Percentiles rank a stretch among this genome's conserved stretches.
phyloP scores from a whole-genome alignment of 64 coral and sea anemone species.

The Astreopora myriophthalma region DNA sequence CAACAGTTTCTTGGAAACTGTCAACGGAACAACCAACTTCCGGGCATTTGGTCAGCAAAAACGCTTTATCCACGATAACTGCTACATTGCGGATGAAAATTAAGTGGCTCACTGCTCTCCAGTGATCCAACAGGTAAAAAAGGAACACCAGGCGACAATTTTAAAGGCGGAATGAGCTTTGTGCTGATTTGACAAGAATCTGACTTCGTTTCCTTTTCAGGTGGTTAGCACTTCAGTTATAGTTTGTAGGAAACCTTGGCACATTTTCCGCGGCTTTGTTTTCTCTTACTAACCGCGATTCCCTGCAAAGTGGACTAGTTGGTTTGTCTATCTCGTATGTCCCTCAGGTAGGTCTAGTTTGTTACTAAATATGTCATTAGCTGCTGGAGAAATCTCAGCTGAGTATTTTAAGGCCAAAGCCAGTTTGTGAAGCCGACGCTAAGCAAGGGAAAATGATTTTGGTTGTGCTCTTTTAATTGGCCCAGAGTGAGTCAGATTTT shows the following conservation, averaged over 20 bases:
- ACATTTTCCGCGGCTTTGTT: constrained; percentile 79
- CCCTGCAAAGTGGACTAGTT: constrained; percentile 66
- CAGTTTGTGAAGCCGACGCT: too few species aligned
- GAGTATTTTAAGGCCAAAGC: too few species aligned
- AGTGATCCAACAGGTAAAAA: constrained; percentile 72
- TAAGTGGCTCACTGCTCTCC: constrained; percentile 78
- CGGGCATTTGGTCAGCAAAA: constrained; percentile 72
- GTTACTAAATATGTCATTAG: too few species aligned
- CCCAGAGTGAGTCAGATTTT: too few species aligned
- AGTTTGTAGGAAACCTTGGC: constrained; percentile 76
- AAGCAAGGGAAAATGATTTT: too few species aligned
- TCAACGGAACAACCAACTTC: constrained; percentile 82
- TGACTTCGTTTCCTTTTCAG: not conserved
- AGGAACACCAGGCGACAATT: too few species aligned
- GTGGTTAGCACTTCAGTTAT: constrained; percentile 77
- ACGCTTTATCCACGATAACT: constrained; percentile 69
- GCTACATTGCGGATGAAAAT: constrained; percentile 77
- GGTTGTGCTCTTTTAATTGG: too few species aligned
- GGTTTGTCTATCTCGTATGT: constrained; percentile 81
- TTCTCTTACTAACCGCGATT: constrained; percentile 58
- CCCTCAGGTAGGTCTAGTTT: constrained; percentile 59
- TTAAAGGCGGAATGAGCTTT: too few species aligned
- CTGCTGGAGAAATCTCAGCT: too few species aligned
- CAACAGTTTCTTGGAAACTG: constrained; percentile 82
- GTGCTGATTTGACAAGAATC: not conserved